Evolutionary conservation across 2,888 invertebrate species (phyloP), one percentile per base, ranked within the genome.

Genomic region (Xiphydria camelus): DNA sequence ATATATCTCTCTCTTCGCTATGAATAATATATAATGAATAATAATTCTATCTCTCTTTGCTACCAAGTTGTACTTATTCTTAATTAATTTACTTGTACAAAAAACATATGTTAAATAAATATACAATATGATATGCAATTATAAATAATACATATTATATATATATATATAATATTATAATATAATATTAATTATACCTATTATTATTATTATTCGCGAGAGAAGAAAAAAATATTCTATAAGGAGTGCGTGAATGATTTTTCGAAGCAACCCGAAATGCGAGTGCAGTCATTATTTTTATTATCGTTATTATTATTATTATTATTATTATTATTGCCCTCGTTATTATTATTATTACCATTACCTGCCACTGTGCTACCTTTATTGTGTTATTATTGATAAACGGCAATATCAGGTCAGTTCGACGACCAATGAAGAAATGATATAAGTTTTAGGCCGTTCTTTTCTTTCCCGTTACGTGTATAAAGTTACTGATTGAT

Each of bases 1-100:
- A 49, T 61, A 45, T 45, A 52, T 55, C 45, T 51, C 51, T 51
- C 49, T 51, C 47, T 67, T 69, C 68, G 68, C 66, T 73, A 70
- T 64, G 66, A n/a, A 69, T 66, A 68, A 66, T 67, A 68, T n/a
- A n/a, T 69, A 70, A 65, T 68, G 58, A 59, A 68, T 68, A 71
- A 72, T 71, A 73, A 72, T 70, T 73, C 73, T 73, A 73, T 75
- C 73, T 75, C 75, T 76, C 76, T 76, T 76, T 76, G 75, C 76
- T 76, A 76, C 75, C 71, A 75, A 73, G 74, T 76, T 76, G 76
- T 76, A 76, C 76, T 76, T 76, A 76, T 76, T 75, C 75, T 73
- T 75, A 75, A 71, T 73, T 73, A 70, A 73, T 76, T 73, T 76
- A 75, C 73, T 73, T 76, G 76, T 76, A 76, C 76, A 76, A 75